phyloP scores from a whole-genome alignment of 1,140 invertebrate genomes.

The Cydia pomonella region DNA sequence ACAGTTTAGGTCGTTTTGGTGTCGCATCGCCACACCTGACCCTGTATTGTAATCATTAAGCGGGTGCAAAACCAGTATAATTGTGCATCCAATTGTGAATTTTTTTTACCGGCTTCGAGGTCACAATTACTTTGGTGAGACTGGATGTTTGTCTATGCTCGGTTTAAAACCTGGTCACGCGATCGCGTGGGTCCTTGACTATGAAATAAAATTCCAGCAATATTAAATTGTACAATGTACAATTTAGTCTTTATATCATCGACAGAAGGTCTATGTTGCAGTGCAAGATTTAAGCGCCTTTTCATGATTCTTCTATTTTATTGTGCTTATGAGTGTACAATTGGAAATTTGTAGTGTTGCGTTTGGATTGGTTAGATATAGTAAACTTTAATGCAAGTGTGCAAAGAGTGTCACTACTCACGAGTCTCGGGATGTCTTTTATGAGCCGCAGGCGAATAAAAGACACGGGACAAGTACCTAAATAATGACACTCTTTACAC shows the following conservation, averaged over 20 bases:
- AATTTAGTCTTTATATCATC: background rate
- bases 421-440: too few relatives aligned
- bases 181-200: constrained; percentile 21
- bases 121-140: background rate
- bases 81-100: background rate
- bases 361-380: too few relatives aligned
- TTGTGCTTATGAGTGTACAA: background rate
- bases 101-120: background rate
- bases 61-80: background rate
- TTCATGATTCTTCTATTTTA: background rate
- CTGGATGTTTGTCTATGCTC: background rate
- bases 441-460: too few relatives aligned
- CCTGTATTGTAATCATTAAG: background rate
- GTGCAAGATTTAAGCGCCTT: background rate
- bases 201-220: background rate
- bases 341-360: background rate
- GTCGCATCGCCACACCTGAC: background rate
- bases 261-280: background rate
- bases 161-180: background rate
- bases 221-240: too few relatives aligned
- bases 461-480: too few relatives aligned
- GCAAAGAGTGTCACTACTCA: too few relatives aligned
- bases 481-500: too few relatives aligned
- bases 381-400: too few relatives aligned
- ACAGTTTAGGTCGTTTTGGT: background rate